These are phyloP conservation scores for Acanthiza pusilla DNA, from an alignment of 2,797 vertebrate species.

Conservation along the genomic window DNA sequence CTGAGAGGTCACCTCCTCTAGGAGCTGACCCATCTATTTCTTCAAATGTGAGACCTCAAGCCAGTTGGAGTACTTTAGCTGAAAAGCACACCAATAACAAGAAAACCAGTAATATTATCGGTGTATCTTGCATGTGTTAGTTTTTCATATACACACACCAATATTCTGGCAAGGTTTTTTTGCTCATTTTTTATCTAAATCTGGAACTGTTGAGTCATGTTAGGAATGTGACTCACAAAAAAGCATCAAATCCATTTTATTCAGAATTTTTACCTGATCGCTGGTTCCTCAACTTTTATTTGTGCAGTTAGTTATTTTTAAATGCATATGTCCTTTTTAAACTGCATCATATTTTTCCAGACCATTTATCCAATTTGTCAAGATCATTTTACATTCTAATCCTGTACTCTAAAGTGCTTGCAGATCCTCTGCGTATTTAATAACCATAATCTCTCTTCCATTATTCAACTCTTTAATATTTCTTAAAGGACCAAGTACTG, in stretches of 20 bases:
- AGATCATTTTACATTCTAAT: slow-evolving; percentile 43
- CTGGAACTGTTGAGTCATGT: neutral
- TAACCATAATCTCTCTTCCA: slow-evolving; percentile 27
- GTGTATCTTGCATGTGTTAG: neutral
- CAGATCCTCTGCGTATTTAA: slow-evolving; percentile 1
- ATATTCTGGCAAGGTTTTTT: neutral
- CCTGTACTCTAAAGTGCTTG: neutral
- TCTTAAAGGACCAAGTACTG: neutral
- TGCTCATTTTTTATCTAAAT: neutral
- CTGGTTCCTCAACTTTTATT: neutral
- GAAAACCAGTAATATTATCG: neutral
- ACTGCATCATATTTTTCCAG: slow-evolving; percentile 31
- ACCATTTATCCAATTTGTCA: slow-evolving; percentile 44
- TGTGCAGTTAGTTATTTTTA: slow-evolving; percentile 13
- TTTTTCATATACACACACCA: neutral
- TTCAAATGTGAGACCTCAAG: neutral
- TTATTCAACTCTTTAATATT: slow-evolving; percentile 29
- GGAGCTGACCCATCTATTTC: neutral
- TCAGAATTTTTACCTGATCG: neutral
- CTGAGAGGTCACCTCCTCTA: neutral
- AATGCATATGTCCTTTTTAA: slow-evolving; percentile 1
- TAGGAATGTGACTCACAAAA: neutral
- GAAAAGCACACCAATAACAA: neutral
- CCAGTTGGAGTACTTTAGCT: accelerated
- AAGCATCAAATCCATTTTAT: neutral